Conservation (phyloP, 1,140 invertebrate genomes). For the Drosophila kohkoa region DNA sequence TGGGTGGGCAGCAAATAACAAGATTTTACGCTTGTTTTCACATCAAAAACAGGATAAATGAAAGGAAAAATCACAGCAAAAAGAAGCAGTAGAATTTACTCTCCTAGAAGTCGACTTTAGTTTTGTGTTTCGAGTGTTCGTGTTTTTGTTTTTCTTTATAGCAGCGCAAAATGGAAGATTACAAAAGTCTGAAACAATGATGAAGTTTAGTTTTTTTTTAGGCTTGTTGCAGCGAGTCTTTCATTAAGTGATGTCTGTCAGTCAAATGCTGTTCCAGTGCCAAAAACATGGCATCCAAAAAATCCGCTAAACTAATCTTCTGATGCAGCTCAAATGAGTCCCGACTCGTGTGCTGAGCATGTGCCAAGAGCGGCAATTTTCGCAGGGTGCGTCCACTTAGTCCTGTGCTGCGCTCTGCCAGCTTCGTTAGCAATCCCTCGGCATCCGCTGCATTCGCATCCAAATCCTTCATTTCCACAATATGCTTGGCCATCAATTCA, state of each 20-base stretch:
- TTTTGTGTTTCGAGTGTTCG: not conserved
- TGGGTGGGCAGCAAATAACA: constrained; percentile 64
- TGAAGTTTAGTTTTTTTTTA: not conserved
- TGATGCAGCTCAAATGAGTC: constrained; percentile 60
- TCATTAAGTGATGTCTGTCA: constrained; percentile 64
- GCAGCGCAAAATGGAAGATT: constrained; percentile 51
- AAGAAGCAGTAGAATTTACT: constrained; percentile 30
- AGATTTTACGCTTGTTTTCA: constrained; percentile 75
- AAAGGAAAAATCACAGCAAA: constrained; percentile 36
- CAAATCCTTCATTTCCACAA: constrained; percentile 67
- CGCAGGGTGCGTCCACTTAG: constrained; percentile 94
- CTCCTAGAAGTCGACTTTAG: constrained; percentile 7
- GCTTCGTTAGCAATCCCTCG: constrained; percentile 83
- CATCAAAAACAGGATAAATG: constrained; percentile 63
- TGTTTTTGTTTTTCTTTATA: constrained; percentile 40
- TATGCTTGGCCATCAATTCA: constrained; percentile 91
- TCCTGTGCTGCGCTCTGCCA: constrained; percentile 87
- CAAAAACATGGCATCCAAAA: constrained; percentile 75
- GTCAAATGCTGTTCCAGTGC: constrained; percentile 71
- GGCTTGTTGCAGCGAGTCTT: constrained; percentile 14
- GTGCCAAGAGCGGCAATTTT: constrained; percentile 95
- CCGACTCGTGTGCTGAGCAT: constrained; percentile 86
- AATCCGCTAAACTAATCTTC: constrained; percentile 70
- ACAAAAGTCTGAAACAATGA: constrained; percentile 12
- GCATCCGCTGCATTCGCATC: constrained; percentile 71